Base-by-base conservation (phyloP, 2,797 vertebrate species). In the Garrulus glandarius region DNA sequence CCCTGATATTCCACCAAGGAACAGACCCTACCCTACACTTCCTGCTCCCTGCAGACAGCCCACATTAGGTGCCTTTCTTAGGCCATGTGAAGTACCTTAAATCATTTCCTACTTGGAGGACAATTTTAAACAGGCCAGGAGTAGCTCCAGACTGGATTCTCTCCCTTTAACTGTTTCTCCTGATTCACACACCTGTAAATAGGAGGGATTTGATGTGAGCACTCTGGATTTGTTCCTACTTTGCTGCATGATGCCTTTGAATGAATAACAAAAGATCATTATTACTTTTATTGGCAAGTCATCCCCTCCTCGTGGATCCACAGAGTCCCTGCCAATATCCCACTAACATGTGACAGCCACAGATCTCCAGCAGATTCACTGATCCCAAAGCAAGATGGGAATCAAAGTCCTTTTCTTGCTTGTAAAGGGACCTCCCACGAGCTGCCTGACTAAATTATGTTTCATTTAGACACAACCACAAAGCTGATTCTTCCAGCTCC, bases 231-330 rank as follows among this genome's bases (percentile, higher is more conserved):
- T 77, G 52, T 14, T 70, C 63, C 70, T 57, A 5, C 50, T 87
- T 74, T 41, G 30, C 61, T 53, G 29, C 47, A 53, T 3, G 47
- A 30, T 52, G 34, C 19, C 34, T 72, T 36, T 47, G 50, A 26
- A 68, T 19, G 16, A 75, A 30, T 27, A 80, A 71, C 22, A 76
- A 24, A 63, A 76, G 64, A 47, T 59, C 27, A 20, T 22, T 39
- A 36, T 29, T 47, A 23, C 36, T 78, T 50, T 49, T 21, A 10
- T 3, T 26, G 70, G 53, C 61, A 72, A 88, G 63, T 21, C 64
- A 60, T 9, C 17, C 22, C 26, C n/a, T 50, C 32, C 37, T 29
- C 1, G 0, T 5, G 32, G 19, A 27, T 2, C 9, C 2, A 52
- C 8, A 17, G n/a, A 69, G 68, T 10, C 49, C 21, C 44, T 60